Base-by-base conservation (phyloP, 2,888 invertebrate genomes). In the Dinocampus coccinellae region DNA sequence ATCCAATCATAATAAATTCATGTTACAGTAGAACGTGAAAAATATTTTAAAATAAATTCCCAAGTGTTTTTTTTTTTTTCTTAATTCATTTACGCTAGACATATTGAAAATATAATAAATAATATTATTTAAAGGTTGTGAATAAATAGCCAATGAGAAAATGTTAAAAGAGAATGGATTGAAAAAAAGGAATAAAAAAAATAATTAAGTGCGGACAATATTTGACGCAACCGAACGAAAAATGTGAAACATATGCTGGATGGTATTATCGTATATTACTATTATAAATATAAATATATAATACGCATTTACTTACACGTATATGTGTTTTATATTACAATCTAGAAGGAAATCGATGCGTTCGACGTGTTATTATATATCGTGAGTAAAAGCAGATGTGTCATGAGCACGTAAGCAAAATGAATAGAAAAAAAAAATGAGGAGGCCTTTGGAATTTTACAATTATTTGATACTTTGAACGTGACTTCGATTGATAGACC, bases 361-460 rank as follows among this genome's bases (percentile, higher is more conserved):
- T 58, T 16, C 10, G 16, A 16, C n/a, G 39, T 4, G 16, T 47
- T 47, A 47, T 39, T 13, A n/a, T n/a, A 39, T 39, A 3, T n/a
- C 3, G n/a, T n/a, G 47, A 24, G 24, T 22, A 52, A 67, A 55
- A 68, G 57, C 77, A 75, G 75, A 74, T 73, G 77, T 62, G 47
- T 53, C 70, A 72, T 64, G 69, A 26, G 60, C 68, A 65, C 29
- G 20, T 55, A 34, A 34, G 33, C 24, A 9, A n/a, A 13, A 55
- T 62, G 63, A 63, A 47, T 58, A 16, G 34, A 55, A 53, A 55
- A 64, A 66, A 29, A n/a, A n/a, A n/a, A n/a, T n/a, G n/a, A n/a
- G n/a, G n/a, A n/a, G n/a, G n/a, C n/a, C n/a, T n/a, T n/a, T n/a
- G n/a, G n/a, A n/a, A n/a, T n/a, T n/a, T n/a, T n/a, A n/a, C n/a